Percentiles rank a stretch among this genome's conserved stretches.
Conservation (phyloP, 1,140 invertebrate species). For the Leucophenga varia region DNA sequence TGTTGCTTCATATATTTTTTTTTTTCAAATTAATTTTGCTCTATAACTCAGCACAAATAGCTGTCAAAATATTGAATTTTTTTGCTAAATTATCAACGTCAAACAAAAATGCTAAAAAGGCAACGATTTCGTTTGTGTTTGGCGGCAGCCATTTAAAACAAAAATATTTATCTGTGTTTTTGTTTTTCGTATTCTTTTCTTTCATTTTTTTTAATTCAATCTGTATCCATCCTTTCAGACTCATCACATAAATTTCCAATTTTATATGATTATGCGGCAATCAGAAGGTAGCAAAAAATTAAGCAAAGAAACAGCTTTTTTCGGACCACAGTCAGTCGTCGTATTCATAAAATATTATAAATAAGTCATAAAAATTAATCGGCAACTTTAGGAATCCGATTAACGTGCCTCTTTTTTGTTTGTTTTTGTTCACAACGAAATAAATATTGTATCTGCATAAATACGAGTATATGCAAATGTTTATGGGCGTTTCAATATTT, state of each 20-base stretch:
- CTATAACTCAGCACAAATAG: slow-evolving; percentile 47
- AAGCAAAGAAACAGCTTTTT: slow-evolving; percentile 12
- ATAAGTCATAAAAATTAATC: slow-evolving; percentile 51
- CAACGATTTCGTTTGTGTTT: not conserved
- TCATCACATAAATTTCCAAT: slow-evolving; percentile 46
- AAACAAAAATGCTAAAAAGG: slow-evolving; percentile 13
- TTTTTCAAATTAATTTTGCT: slow-evolving; percentile 49
- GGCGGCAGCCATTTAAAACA: slow-evolving; percentile 4
- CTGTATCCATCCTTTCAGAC: slow-evolving; percentile 7
- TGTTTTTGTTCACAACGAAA: too few relatives aligned
- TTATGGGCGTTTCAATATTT: too few relatives aligned
- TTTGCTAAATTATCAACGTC: slow-evolving; percentile 43
- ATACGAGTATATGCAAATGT: too few relatives aligned
- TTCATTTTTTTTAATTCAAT: slow-evolving; percentile 10
- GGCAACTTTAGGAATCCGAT: slow-evolving; percentile 23
- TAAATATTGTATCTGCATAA: too few relatives aligned
- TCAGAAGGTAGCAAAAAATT: slow-evolving; percentile 4
- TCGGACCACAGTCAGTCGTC: too few relatives aligned
- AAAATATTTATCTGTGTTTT: slow-evolving; percentile 3
- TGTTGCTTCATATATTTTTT: too few relatives aligned
- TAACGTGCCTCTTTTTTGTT: too few relatives aligned
- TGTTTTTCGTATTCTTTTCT: slow-evolving; percentile 5
- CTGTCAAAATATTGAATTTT: slow-evolving; percentile 52
- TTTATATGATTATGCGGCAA: slow-evolving; percentile 38
- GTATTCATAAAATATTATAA: slow-evolving; percentile 31